Conservation (phyloP, 2,888 invertebrate genomes). For the Thalpophila matura region DNA sequence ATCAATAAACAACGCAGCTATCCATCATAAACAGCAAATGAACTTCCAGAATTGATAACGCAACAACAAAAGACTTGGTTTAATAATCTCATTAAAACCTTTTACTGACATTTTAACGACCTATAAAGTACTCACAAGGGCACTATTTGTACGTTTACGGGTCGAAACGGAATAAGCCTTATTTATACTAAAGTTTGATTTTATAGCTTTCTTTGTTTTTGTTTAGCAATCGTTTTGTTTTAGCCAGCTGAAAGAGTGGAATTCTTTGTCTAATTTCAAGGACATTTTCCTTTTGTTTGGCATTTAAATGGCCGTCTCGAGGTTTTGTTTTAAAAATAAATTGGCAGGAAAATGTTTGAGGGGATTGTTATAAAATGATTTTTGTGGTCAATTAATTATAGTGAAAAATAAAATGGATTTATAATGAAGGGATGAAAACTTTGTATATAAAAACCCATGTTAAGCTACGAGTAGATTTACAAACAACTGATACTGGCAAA, state of each 20-base stretch:
- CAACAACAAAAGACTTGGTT: conserved; percentile 63
- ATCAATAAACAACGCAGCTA: conserved; percentile 50
- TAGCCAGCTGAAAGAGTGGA: conserved; percentile 39
- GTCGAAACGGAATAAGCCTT: conserved; percentile 64
- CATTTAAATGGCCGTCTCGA: conserved; percentile 15
- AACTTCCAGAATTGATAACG: conserved; percentile 68
- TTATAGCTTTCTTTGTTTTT: conserved; percentile 73
- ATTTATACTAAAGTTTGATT: conserved; percentile 73
- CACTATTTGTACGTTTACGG: conserved; percentile 75
- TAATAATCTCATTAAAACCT: conserved; percentile 85
- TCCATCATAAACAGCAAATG: conserved; percentile 61
- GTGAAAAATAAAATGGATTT: neutral
- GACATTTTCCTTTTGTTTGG: conserved; percentile 41
- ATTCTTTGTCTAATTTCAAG: conserved; percentile 47
- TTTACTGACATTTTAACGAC: conserved; percentile 84
- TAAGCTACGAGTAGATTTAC: too few species aligned
- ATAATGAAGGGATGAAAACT: too few species aligned
- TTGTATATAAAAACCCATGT: too few species aligned
- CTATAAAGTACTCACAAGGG: conserved; percentile 83
- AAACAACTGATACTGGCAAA: too few species aligned
- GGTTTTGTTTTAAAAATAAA: conserved; percentile 21
- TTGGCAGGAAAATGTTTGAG: conserved; percentile 26
- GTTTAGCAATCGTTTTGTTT: conserved; percentile 56
- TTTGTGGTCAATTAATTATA: neutral
- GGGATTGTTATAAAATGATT: neutral